Evolutionary conservation across 2,113 vertebrate species (phyloP).

Genomic region (Xiphophorus maculatus): DNA sequence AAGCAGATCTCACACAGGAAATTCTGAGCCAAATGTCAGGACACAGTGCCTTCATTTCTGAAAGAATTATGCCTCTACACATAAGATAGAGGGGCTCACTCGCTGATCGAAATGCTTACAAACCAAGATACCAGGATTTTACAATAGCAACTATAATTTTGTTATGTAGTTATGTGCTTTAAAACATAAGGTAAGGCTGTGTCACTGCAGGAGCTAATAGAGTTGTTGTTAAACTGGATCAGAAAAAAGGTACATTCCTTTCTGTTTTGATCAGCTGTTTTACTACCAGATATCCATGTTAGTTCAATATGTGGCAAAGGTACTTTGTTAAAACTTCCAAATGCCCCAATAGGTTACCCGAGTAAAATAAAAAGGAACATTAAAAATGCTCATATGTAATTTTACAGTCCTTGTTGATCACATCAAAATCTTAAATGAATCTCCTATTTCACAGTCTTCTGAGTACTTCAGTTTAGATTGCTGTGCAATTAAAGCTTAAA

Average conservation of each 20-base stretch:
- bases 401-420: too few species aligned
- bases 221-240: neutral
- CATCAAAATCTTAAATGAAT: too few species aligned
- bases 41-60: slow-evolving; percentile 17
- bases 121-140: neutral
- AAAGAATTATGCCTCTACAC: slow-evolving; percentile 10
- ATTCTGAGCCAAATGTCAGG: slow-evolving; percentile 58
- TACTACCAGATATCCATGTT: neutral
- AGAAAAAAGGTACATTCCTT: neutral
- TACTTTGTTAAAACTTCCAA: neutral
- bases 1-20: slow-evolving; percentile 64
- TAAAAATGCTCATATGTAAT: too few species aligned
- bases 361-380: neutral
- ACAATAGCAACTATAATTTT: neutral
- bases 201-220: neutral
- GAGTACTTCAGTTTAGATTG: too few species aligned
- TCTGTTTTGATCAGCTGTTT: neutral
- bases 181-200: slow-evolving; percentile 23
- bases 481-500: too few species aligned
- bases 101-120: neutral
- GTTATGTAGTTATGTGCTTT: slow-evolving; percentile 3
- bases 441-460: too few species aligned
- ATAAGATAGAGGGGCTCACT: slow-evolving; percentile 4
- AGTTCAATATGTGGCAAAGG: neutral
- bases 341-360: neutral